phyloP scores from a whole-genome alignment of 2,797 vertebrate genomes.

The Cynopterus sphinx region DNA sequence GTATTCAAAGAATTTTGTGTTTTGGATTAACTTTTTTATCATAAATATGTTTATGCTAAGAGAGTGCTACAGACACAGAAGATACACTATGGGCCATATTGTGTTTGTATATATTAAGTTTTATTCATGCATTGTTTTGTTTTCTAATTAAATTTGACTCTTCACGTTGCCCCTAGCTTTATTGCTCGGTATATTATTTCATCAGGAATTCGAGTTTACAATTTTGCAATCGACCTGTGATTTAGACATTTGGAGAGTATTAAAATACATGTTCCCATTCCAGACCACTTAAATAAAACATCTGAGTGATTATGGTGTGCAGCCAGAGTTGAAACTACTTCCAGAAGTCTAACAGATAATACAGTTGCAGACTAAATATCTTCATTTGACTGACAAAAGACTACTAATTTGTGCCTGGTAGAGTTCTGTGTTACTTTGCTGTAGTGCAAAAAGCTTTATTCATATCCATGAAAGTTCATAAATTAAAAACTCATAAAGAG shows the following conservation, averaged over 20 bases:
- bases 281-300: constrained; percentile 34
- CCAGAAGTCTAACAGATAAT: constrained; percentile 46
- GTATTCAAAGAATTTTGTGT: constrained; percentile 12
- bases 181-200: neutral
- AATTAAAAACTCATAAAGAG: constrained; percentile 45
- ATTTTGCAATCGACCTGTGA: neutral
- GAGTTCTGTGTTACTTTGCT: constrained; percentile 18
- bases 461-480: constrained; percentile 5
- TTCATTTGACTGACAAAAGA: constrained; percentile 48
- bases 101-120: neutral
- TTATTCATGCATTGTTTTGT: neutral
- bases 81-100: neutral
- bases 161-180: neutral
- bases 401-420: neutral
- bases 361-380: constrained; percentile 20
- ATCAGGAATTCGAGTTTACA: neutral
- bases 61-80: constrained; percentile 5
- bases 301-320: neutral
- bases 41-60: constrained; percentile 29
- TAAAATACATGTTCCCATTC: constrained; percentile 43
- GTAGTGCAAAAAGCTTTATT: constrained; percentile 5
- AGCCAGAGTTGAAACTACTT: constrained; percentile 32
- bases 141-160: constrained; percentile 42
- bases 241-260: neutral
- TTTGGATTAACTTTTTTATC: constrained; percentile 42